Percentiles rank a stretch among this genome's conserved stretches.
Conservation (phyloP, 2,888 invertebrate genomes). For the Heteromurus nitidus region DNA sequence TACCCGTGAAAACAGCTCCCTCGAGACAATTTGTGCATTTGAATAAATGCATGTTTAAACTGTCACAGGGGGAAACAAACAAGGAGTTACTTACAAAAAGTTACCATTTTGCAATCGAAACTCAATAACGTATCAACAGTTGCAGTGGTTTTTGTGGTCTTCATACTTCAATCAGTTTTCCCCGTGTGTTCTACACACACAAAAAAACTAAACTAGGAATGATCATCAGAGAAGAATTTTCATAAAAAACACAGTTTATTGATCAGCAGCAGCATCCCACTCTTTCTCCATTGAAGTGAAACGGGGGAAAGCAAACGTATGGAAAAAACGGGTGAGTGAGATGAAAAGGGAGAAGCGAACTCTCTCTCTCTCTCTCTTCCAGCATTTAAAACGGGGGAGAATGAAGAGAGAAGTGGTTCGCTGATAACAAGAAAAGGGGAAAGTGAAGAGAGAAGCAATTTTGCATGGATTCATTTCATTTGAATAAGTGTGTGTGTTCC, state of each 20-base stretch:
- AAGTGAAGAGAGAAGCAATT: conserved; percentile 17
- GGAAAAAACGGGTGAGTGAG: no score
- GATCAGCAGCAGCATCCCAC: no score
- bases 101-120: background rate
- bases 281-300: background rate
- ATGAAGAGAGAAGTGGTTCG: no score
- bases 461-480: conserved; percentile 41
- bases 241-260: background rate
- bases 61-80: conserved; percentile 5
- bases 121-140: conserved; percentile 14
- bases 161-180: background rate
- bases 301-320: no score
- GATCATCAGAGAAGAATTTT: background rate
- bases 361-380: no score
- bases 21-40: conserved; percentile 25
- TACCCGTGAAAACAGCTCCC: conserved; percentile 6
- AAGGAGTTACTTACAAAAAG: background rate
- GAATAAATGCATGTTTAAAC: conserved; percentile 5
- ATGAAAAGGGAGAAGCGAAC: no score
- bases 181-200: no score
- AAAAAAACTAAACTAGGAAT: no score
- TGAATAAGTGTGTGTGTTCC: background rate
- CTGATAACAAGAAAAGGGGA: background rate
- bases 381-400: no score
- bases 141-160: conserved; percentile 1